phyloP scores from a whole-genome alignment of 2,113 vertebrate species.

The Puma concolor region DNA sequence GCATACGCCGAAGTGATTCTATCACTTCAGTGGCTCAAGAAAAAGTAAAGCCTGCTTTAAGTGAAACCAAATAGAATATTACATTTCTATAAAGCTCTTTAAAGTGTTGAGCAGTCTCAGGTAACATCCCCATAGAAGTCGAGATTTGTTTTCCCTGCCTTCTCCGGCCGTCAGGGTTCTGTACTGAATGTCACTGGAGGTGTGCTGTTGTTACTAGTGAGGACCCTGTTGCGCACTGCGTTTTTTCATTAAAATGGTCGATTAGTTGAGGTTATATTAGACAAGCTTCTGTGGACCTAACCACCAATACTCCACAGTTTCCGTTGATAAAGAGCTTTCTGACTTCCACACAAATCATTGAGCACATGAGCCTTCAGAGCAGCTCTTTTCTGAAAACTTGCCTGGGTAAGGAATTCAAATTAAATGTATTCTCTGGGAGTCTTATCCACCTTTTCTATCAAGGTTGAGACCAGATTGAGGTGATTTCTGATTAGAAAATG shows the following conservation, averaged over 20 bases:
- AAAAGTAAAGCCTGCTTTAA: background rate
- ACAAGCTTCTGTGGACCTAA: background rate
- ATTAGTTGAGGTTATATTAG: background rate
- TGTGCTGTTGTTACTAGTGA: background rate
- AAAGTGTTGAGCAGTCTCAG: background rate
- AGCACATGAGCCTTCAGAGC: background rate
- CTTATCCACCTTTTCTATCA: background rate
- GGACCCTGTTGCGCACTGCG: background rate
- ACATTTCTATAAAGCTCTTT: background rate
- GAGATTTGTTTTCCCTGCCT: background rate
- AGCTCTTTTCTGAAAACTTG: background rate
- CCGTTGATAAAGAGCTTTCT: background rate
- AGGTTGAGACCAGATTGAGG: background rate
- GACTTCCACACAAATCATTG: background rate
- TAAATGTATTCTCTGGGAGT: background rate
- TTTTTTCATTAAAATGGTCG: background rate
- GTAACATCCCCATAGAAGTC: fast-evolving
- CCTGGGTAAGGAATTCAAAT: background rate
- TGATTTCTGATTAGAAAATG: background rate
- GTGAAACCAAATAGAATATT: background rate
- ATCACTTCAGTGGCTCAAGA: background rate
- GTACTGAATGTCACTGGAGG: background rate
- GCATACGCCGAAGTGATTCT: fast-evolving
- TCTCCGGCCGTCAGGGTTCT: background rate
- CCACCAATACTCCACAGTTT: background rate